Evolutionary conservation across 1,140 invertebrate species (phyloP).

Genomic region (Halotydeus destructor): DNA sequence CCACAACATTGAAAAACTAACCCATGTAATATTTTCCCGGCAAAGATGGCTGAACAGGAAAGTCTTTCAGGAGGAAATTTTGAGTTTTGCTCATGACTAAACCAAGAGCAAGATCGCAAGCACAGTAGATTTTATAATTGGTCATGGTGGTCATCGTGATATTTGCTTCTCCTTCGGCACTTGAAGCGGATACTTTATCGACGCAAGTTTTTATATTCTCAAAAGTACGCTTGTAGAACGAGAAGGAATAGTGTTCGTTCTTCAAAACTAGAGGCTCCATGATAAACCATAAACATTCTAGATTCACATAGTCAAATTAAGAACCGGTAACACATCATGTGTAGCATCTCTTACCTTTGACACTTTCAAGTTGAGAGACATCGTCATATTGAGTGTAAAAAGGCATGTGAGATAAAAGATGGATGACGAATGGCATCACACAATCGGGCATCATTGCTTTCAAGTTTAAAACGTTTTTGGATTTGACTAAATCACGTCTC

Average conservation of each 20-base stretch:
- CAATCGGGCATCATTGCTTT: conserved; percentile 52
- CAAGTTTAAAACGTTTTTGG: conserved; percentile 16
- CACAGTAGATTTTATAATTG: conserved; percentile 73
- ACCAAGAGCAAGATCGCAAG: conserved; percentile 79
- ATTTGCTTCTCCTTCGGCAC: conserved; percentile 2
- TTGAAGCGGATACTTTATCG: conserved; percentile 8
- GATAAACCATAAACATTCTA: conserved; percentile 64
- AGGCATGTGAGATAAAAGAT: conserved; percentile 74
- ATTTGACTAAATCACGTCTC: conserved; percentile 69
- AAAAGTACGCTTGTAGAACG: conserved; percentile 80
- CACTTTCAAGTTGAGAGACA: conserved; percentile 33
- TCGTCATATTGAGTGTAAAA: conserved; percentile 51
- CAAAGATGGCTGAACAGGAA: conserved; percentile 47
- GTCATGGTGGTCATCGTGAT: conserved; percentile 9
- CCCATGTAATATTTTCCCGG: conserved; percentile 28
- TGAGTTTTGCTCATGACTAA: conserved; percentile 64
- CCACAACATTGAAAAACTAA: conserved; percentile 14
- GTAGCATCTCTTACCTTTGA: conserved; percentile 15
- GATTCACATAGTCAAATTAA: conserved; percentile 10
- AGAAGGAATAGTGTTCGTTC: conserved; percentile 79
- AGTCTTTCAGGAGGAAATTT: conserved; percentile 69
- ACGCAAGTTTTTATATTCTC: conserved; percentile 34
- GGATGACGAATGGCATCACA: conserved; percentile 81
- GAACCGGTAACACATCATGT: not conserved
- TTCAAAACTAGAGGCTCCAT: conserved; percentile 76